Conservation (phyloP, 2,113 vertebrate species). For the Pygoscelis antarcticus region DNA sequence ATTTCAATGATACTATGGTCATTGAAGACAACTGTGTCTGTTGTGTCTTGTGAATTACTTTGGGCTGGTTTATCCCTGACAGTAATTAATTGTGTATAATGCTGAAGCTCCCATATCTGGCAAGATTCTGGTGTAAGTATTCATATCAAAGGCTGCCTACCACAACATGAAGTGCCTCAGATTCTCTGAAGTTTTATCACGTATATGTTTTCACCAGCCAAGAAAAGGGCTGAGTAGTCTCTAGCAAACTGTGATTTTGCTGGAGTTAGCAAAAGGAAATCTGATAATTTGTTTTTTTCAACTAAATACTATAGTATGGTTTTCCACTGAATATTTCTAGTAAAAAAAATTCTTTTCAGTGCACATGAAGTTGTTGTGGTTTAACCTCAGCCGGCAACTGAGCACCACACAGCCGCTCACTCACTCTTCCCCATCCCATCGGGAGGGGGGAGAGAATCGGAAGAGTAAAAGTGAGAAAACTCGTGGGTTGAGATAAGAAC, state of each 20-base stretch:
- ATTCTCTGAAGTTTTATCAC: background rate
- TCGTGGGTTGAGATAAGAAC: no score
- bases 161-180: background rate
- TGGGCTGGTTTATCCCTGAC: background rate
- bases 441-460: no score
- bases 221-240: background rate
- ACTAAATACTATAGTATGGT: background rate
- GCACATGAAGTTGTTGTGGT: background rate
- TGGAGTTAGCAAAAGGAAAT: background rate
- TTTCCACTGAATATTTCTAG: background rate
- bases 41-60: background rate
- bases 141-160: background rate
- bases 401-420: no score
- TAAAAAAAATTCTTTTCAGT: background rate
- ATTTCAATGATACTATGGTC: background rate
- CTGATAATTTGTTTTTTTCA: background rate
- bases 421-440: no score
- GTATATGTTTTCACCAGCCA: background rate
- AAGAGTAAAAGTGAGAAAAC: no score
- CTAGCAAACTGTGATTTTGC: background rate
- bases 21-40: background rate
- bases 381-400: no score
- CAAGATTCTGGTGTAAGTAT: background rate
- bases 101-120: background rate
- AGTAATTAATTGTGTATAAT: background rate